phyloP scores from a whole-genome alignment of 2,888 invertebrate genomes.

The Eugnorisma glareosa region DNA sequence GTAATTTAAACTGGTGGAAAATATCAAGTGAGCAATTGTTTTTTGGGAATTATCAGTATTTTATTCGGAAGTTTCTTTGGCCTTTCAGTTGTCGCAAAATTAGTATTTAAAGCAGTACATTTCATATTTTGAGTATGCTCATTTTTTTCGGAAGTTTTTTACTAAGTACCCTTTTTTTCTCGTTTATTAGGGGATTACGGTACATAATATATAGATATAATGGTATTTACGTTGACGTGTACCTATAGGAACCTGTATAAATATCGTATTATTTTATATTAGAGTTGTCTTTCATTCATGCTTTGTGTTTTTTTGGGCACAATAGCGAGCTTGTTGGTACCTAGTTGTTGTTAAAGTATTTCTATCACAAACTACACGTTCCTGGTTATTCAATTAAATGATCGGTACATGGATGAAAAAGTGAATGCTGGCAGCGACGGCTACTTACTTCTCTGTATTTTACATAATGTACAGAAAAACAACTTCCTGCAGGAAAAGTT shows the following conservation, averaged over 20 bases:
- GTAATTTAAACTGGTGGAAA: no score
- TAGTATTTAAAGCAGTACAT: no score
- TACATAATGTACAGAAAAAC: neutral
- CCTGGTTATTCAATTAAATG: slow-evolving; percentile 51
- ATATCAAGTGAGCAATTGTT: no score
- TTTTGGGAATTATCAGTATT: no score
- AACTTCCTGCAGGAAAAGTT: neutral
- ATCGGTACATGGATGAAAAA: slow-evolving; percentile 64
- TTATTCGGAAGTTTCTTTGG: no score
- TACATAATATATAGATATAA: no score
- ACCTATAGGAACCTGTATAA: slow-evolving; percentile 28
- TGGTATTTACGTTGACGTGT: neutral
- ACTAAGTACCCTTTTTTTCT: no score
- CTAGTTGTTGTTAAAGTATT: neutral
- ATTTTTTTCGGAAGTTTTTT: no score
- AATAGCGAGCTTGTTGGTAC: neutral
- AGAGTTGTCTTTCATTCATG: neutral
- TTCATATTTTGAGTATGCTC: no score
- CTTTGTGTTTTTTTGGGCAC: slow-evolving; percentile 20
- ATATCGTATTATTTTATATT: neutral
- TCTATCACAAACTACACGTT: neutral
- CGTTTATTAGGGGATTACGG: slow-evolving; percentile 19
- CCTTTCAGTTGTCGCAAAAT: no score
- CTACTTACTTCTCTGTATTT: neutral
- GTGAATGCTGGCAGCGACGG: slow-evolving; percentile 51